Evolutionary conservation across 2,113 vertebrate genomes (phyloP), one percentile per base, ranked within the genome.

Genomic region (Cyprinodon brontotheroides): DNA sequence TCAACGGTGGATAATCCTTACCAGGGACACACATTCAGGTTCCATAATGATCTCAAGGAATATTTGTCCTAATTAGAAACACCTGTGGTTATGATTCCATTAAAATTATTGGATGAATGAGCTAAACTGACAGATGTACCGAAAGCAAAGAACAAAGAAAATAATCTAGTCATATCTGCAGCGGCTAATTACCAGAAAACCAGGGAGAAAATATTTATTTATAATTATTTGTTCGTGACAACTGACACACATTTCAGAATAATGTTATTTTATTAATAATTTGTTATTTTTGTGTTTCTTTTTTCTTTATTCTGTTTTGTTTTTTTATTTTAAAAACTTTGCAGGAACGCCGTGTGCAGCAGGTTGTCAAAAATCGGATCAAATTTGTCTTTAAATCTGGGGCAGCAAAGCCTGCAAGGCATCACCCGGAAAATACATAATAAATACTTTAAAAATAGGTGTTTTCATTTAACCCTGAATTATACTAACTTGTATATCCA

Each of bases 1-100:
- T 47, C 39, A 61, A 15, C 59, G 71, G 39, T 36, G 36, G 38
- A 82, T 72, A 60, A 82, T 63, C 75, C 69, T 53, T 57, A 65
- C 47, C 20, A 29, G 14, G 53, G 61, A 15, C 5, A 20, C 38
- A 7, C 39, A 75, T 68, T 57, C 69, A 87, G 64, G 61, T 60
- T 80, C n/a, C 68, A 36, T 13, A 40, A 14, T 29, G 11, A 75
- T 39, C 36, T 17, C 39, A 47, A 22, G 39, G 22, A 12, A 29
- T 48, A 36, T 62, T 47, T 64, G 39, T 3, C 13, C 40, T 36
- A 47, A 0, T 72, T 59, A 38, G 8, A 12, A 36, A 62, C 29
- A 2, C 14, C 8, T 70, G 57, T 62, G 36, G 61, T 71, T 41
- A 20, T 0, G 9, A 69, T 72, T 70, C 0, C 0, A 4, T 74